phyloP scores from a whole-genome alignment of 2,888 invertebrate genomes.

The Sthenelais limicola region DNA sequence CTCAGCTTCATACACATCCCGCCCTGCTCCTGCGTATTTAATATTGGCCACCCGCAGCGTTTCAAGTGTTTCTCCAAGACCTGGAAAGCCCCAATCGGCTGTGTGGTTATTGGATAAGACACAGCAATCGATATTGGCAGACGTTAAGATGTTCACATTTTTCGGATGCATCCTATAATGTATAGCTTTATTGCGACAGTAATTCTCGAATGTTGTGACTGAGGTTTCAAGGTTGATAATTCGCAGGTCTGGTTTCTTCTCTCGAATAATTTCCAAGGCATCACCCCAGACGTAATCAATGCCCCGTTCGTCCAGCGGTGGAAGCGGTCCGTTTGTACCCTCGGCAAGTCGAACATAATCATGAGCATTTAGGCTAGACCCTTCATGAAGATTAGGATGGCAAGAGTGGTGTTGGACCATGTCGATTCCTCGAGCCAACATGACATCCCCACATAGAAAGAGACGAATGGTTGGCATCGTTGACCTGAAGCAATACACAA shows the following conservation, averaged over 20 bases:
- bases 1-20: conserved; percentile 42
- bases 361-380: conserved; percentile 42
- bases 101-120: conserved; percentile 53
- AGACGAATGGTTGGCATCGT: conserved; percentile 40
- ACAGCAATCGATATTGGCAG: conserved; percentile 50
- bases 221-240: conserved; percentile 48
- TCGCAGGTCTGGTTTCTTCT: conserved; percentile 45
- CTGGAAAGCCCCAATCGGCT: conserved; percentile 51
- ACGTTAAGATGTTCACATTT: conserved; percentile 47
- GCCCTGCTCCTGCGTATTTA: conserved; percentile 43
- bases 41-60: conserved; percentile 47
- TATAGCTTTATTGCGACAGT: conserved; percentile 52
- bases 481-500: too few species aligned
- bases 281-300: conserved; percentile 47
- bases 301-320: conserved; percentile 37
- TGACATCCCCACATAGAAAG: conserved; percentile 53
- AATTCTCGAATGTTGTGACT: conserved; percentile 43
- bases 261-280: conserved; percentile 42
- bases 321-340: conserved; percentile 48
- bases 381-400: conserved; percentile 51
- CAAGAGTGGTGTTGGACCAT: conserved; percentile 48
- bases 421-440: conserved; percentile 54
- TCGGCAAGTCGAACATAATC: conserved; percentile 51
- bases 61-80: conserved; percentile 48
- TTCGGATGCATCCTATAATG: conserved; percentile 54